Base-by-base conservation (phyloP, 2,797 vertebrate genomes). In the Pygocentrus nattereri region DNA sequence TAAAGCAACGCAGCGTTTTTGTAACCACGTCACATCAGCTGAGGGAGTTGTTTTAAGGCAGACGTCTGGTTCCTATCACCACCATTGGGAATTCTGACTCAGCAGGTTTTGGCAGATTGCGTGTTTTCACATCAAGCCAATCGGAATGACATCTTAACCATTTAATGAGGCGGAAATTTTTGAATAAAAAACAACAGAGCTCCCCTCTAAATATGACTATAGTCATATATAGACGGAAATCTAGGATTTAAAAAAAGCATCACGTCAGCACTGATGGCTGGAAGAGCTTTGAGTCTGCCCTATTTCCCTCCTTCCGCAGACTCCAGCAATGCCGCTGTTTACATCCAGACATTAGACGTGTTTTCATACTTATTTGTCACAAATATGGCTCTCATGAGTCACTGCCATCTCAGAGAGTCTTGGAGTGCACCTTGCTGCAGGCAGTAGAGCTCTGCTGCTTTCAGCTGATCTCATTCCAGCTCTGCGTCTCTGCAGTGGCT, bases 401-500 rank as follows among this genome's bases (percentile, higher is more conserved):
- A 18, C 73, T 72, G 78, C 64, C 73, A 27, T 41, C 61, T 52
- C 54, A 31, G 16, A 64, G 65, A 79, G 74, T 62, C 75, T 38
- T 76, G 58, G 47, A 7, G 10, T 56, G 76, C 71, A 75, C 64
- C 52, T 64, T 31, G 30, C 61, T 64, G 61, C 30, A 31, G 30
- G 61, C 61, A 62, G 61, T 44, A 56, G 75, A 74, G 5, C 71
- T 67, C 21, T 72, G 25, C 71, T 52, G 56, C 58, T 41, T 54
- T 74, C 49, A 69, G 68, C 78, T 68, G 25, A 31, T 34, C 25
- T 52, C 25, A 52, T 77, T 81, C 82, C 38, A 56, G 69, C 74
- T 25, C 69, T 59, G 7, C 70, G n/a, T 44, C 68, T 68, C n/a
- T 44, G 49, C 77, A 72, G 68, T 83, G 70, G 62, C 65, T 73